Base-by-base conservation (phyloP, 2,888 invertebrate genomes). In the Cheilosia soror region DNA sequence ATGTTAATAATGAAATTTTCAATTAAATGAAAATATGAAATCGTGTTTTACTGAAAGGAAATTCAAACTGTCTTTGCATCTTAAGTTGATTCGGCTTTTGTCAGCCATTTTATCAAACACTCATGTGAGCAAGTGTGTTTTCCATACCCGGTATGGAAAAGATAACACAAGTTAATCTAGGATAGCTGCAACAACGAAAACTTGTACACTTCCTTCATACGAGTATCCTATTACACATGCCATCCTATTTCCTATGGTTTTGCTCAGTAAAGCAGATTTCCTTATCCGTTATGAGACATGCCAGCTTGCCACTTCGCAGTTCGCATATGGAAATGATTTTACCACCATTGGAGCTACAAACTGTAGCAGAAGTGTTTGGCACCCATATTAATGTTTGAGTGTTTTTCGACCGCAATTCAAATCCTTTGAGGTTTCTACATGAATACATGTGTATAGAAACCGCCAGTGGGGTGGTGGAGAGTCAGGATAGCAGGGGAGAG, bases 21-120 rank as follows among this genome's bases (percentile, higher is more conserved):
- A 49, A 25, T 49, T 27, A 51, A 51, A 51, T 51, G 51, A 51
- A 51, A 27, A 51, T 51, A 51, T 27, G 51, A 51, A 51, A 29
- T 11, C 44, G 3, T 51, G 51, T 29, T 29, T 11, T 25, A 49
- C 51, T 47, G n/a, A 20, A 47, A 47, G 47, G 47, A 47, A 47
- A 15, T 0, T 5, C 11, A 29, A 2, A 27, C 27, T 27, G 51
- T 15, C n/a, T 9, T 47, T 47, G 51, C 49, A 49, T 49, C 49
- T 49, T 25, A 49, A 20, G 4, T 49, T 4, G 49, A 5, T 20
- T 7, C 6, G 1, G 3, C 15, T 47, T 20, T 47, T 3, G 6
- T 3, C 6, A 47, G 20, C 1, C 15, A 47, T 15, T 20, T 7
- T 7, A 47, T 6, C 47, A 3, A 47, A 7, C 47, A 47, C 15